Evolutionary conservation across 2,797 vertebrate genomes (phyloP).

Genomic region (Anguilla pacifica): DNA sequence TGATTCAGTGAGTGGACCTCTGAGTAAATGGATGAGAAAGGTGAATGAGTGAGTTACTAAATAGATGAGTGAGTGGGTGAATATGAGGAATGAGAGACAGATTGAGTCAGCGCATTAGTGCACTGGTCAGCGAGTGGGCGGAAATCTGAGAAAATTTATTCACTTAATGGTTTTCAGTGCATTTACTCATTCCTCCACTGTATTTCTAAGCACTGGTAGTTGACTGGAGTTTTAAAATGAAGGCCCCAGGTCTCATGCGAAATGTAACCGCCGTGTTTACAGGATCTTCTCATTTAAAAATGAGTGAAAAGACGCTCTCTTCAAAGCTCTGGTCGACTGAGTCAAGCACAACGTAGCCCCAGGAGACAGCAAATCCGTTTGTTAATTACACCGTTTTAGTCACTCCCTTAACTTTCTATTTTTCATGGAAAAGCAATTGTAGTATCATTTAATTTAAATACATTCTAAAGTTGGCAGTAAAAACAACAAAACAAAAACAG

Average conservation of each 20-base stretch:
- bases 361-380: background rate
- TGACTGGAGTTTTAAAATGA: background rate
- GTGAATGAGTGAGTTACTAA: background rate
- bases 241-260: background rate
- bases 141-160: background rate
- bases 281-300: background rate
- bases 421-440: background rate
- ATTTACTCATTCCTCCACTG: background rate
- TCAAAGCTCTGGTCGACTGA: background rate
- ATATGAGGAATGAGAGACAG: background rate
- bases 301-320: background rate
- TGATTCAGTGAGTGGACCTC: background rate
- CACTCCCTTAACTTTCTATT: background rate
- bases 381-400: background rate
- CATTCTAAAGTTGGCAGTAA: background rate
- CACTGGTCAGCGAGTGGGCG: background rate
- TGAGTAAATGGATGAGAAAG: background rate
- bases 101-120: background rate
- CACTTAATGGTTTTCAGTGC: background rate
- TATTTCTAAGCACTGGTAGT: background rate
- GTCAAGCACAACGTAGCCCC: background rate
- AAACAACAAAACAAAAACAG: background rate
- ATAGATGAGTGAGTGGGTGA: background rate
- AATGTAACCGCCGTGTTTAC: background rate
- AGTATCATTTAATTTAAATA: background rate